A percentile compares a stretch with the other conserved stretches of the same genome.
Evolutionary conservation across 2,113 vertebrate genomes (phyloP).

Genomic region (Upupa epops): DNA sequence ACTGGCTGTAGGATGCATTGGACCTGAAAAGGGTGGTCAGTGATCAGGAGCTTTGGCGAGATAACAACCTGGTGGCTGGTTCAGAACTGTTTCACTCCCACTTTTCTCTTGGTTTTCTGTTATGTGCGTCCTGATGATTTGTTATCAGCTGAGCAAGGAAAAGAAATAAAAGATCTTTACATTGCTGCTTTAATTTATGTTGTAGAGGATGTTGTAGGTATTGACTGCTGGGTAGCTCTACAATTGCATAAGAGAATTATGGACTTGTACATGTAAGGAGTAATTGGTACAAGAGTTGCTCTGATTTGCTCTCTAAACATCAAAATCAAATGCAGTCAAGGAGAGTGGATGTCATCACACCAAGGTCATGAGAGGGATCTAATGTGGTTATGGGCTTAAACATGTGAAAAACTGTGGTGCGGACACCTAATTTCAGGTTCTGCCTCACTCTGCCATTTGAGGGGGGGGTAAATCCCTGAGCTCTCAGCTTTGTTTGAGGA

Average conservation of each 20-base stretch:
- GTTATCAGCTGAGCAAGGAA: conserved; percentile 32
- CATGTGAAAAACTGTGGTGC: not conserved
- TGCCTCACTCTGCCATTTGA: not conserved
- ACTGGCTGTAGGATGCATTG: not conserved
- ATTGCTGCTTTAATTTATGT: conserved; percentile 36
- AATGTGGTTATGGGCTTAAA: not conserved
- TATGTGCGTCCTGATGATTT: conserved; percentile 2
- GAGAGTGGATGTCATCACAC: not conserved
- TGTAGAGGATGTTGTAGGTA: not conserved
- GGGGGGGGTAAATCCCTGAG: not conserved
- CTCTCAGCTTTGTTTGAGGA: not conserved
- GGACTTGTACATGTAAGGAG: conserved; percentile 48
- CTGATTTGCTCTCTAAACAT: conserved; percentile 53
- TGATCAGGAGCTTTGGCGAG: not conserved
- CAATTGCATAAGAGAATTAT: conserved; percentile 50
- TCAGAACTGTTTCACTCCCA: not conserved
- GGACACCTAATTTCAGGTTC: not conserved
- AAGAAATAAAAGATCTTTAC: conserved; percentile 38
- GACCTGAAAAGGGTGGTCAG: not conserved
- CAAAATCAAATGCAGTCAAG: conserved; percentile 46
- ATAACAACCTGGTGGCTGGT: rapidly evolving
- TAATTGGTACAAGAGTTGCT: conserved; percentile 42
- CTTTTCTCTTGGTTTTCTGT: conserved; percentile 32
- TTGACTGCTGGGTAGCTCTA: conserved; percentile 22
- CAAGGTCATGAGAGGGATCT: not conserved